Evolutionary conservation across 2,113 vertebrate genomes (phyloP), one percentile per base, ranked within the genome.

Genomic region (Scatophagus argus): DNA sequence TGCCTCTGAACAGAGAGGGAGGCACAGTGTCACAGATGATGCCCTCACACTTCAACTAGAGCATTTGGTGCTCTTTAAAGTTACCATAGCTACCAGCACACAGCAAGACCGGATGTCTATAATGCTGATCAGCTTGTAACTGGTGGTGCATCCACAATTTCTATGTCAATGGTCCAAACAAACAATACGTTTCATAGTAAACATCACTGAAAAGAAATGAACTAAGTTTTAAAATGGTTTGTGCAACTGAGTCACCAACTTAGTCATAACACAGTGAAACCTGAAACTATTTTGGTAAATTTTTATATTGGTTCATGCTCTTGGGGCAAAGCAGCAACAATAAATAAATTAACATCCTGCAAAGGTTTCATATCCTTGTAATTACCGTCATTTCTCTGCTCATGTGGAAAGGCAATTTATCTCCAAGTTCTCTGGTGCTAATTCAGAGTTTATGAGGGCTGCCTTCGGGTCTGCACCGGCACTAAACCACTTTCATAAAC

Each of bases 11-110:
- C 54, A 74, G 75, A 62, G 66, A 82, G 51, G 52, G 66, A 79
- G 64, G 51, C 55, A 74, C 44, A 71, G 80, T 90, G 89, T 89
- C 90, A 92, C 77, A 89, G 77, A 89, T 84, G 88, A 90, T 90
- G 82, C 86, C 79, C 84, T 92, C 86, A 89, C 90, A 93, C 90
- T 89, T 87, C 73, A 84, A 88, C 79, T 34, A 47, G 89, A 93
- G 90, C 91, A 92, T 91, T 92, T 93, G 85, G 88, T 88, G 81
- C 89, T 88, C 84, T 89, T 72, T 80, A 85, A 88, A 82, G 93
- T 93, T 90, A 90, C 93, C 92, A 94, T 94, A 87, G 93, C 80
- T 91, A 94, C 93, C 89, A 89, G 89, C 92, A 93, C 90, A 88
- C 90, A 83, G 86, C 79, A 60, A 79, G 82, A 71, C 86, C 86